These are phyloP conservation scores for Pinctada fucata DNA, from an alignment of 2,888 invertebrate genomes.

Conservation along the genomic window DNA sequence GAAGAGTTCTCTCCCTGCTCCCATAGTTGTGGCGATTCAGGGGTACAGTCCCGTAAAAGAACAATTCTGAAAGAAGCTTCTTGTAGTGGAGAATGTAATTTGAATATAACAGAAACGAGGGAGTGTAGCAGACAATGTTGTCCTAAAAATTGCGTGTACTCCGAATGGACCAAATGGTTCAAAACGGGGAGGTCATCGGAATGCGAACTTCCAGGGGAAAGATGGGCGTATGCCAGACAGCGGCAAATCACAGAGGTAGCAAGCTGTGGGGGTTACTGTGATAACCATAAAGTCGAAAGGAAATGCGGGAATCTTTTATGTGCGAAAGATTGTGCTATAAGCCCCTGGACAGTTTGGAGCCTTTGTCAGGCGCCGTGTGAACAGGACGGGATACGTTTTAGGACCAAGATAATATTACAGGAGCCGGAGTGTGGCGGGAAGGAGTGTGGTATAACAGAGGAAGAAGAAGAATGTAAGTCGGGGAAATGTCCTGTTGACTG, in stretches of 20 bases:
- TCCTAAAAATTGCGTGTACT: constrained; percentile 50
- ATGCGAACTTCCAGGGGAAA: constrained; percentile 44
- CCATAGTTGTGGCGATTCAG: constrained; percentile 50
- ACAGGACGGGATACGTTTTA: constrained; percentile 44
- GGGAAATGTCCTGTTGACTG: constrained; percentile 82
- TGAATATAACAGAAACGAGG: constrained; percentile 36
- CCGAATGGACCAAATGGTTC: constrained; percentile 49
- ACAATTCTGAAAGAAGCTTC: constrained; percentile 40
- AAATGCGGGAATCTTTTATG: constrained; percentile 55
- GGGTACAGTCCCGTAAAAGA: constrained; percentile 42
- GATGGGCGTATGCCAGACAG: constrained; percentile 45
- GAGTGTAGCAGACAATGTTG: constrained; percentile 53
- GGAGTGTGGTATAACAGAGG: constrained; percentile 40
- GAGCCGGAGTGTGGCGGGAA: constrained; percentile 53
- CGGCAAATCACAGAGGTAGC: constrained; percentile 40
- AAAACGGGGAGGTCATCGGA: constrained; percentile 30
- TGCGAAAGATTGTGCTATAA: constrained; percentile 54
- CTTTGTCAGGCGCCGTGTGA: constrained; percentile 56
- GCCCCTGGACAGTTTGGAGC: constrained; percentile 57
- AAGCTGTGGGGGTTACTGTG: constrained; percentile 58
- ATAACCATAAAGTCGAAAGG: constrained; percentile 32
- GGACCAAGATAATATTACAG: constrained; percentile 41
- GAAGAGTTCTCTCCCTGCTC: constrained; percentile 51
- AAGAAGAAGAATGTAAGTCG: constrained; percentile 46
- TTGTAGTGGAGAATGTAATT: constrained; percentile 52